A percentile compares a stretch with the other conserved stretches of the same genome.
phyloP scores from a whole-genome alignment of 2,113 vertebrate species.

The Pseudorasbora parva region DNA sequence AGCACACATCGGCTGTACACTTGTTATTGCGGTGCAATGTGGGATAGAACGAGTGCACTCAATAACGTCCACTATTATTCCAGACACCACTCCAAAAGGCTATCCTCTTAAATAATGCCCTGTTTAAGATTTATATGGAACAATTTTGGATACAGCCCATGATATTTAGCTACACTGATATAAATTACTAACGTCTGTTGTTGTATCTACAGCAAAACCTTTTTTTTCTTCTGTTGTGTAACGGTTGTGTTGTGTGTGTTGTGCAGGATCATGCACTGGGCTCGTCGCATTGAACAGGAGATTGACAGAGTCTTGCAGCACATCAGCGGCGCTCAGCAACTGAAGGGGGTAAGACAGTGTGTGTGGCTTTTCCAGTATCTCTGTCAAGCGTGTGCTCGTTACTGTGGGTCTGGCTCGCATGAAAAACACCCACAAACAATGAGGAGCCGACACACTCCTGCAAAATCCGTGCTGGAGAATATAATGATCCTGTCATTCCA shows the following conservation, averaged over 20 bases:
- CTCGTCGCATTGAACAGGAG: constrained; percentile 95
- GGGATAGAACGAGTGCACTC: no score
- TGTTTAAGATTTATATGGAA: no score
- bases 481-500: constrained; percentile 17
- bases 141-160: no score
- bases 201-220: not conserved
- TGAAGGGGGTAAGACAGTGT: constrained; percentile 86
- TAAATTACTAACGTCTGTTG: not conserved
- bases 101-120: no score
- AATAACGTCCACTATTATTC: no score
- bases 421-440: constrained; percentile 25
- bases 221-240: constrained; percentile 27
- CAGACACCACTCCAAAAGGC: no score
- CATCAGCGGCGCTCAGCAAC: constrained; percentile 93
- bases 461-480: constrained; percentile 12
- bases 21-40: no score
- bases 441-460: not conserved
- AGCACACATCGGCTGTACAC: no score
- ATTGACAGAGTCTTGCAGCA: constrained; percentile 96
- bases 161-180: not conserved
- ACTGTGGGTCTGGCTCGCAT: not conserved
- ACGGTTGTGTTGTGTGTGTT: constrained; percentile 61
- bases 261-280: constrained; percentile 97
- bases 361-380: not conserved
- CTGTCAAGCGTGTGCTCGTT: not conserved